Evolutionary conservation across 2,888 invertebrate species (phyloP), one percentile per base, ranked within the genome.

Genomic region (Reticulitermes lucifugus): DNA sequence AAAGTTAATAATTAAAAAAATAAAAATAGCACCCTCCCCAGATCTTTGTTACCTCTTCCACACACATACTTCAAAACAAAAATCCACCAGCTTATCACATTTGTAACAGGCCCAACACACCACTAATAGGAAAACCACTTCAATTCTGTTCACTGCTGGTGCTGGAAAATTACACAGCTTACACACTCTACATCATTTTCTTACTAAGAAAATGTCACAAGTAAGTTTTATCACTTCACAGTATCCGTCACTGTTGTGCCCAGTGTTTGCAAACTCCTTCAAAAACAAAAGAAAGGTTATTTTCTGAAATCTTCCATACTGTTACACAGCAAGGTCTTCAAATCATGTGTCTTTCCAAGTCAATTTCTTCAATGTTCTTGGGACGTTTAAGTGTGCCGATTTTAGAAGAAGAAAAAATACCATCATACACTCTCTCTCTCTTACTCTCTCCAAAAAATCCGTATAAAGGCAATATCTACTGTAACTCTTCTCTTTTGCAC

Each of bases 21-120:
- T 43, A 55, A 81, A 60, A 60, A 70, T 46, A 81, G 81, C 81
- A 81, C 81, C 60, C 81, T 70, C 81, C 70, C 81, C 81, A 81
- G 80, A 80, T 80, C 80, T 80, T 41, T 59, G 59, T 59, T 41
- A 60, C 59, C 80, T 60, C 80, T 60, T 60, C 60, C 80, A 80
- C 59, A 77, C 51, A 41, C 35, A 60, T 41, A 21, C n/a, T 9
- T 21, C 29, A 73, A 73, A 29, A 41, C 25, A 35, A 73, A 41
- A 41, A 14, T 41, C 73, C 21, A 18, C 14, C 12, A 73, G 73
- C 73, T 35, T 73, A 73, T 73, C 73, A 73, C 73, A 73, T 73
- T 41, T 73, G 73, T 41, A 73, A 73, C 73, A 41, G 14, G 21
- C 9, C 73, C 41, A 35, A 73, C 73, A 73, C 6, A 35, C 41